Evolutionary conservation across 2,113 vertebrate genomes (phyloP).

Genomic region (Micronycteris hirsuta): DNA sequence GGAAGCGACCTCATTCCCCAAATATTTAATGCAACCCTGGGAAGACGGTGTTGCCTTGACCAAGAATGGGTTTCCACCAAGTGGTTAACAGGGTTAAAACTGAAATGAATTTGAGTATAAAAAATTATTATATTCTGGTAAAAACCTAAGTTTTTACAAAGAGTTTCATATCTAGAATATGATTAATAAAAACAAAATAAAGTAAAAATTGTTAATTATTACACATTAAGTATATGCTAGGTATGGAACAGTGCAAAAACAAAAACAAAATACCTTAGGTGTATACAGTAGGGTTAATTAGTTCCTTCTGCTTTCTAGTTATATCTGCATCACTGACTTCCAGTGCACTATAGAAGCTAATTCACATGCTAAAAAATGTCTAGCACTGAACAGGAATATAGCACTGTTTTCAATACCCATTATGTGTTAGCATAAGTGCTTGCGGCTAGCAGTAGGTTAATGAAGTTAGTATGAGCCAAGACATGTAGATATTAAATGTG

Average conservation of each 20-base stretch:
- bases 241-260: background rate
- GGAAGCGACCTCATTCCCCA: background rate
- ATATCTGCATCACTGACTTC: background rate
- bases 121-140: background rate
- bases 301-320: background rate
- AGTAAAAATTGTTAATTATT: background rate
- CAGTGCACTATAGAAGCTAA: background rate
- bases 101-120: background rate
- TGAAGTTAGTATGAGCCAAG: constrained; percentile 27
- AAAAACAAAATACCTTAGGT: background rate
- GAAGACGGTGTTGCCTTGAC: accelerated
- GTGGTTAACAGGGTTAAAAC: background rate
- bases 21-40: background rate
- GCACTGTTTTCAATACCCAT: background rate
- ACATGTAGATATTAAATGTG: constrained; percentile 27
- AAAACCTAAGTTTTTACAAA: background rate
- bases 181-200: background rate
- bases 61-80: background rate
- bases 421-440: background rate
- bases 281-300: background rate
- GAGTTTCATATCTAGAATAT: background rate
- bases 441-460: background rate
- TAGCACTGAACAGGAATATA: background rate
- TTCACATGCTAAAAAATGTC: background rate
- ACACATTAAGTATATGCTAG: background rate